Evolutionary conservation across 2,113 vertebrate genomes (phyloP).

Genomic region (Salvelinus fontinalis): DNA sequence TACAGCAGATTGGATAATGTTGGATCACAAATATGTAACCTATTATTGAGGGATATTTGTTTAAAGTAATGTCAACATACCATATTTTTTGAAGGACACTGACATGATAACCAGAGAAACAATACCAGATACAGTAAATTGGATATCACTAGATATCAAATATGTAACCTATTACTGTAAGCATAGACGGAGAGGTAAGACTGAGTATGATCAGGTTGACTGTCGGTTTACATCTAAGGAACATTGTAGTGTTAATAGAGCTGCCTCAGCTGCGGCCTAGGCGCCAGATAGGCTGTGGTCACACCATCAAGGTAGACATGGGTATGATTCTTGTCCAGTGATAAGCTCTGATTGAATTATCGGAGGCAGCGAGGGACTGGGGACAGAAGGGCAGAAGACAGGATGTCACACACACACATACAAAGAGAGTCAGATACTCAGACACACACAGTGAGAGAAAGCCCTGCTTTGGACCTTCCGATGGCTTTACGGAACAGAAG

Average conservation of each 20-base stretch:
- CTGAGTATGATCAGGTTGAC: background rate
- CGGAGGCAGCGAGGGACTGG: background rate
- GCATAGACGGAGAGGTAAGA: too few relatives aligned
- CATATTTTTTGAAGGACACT: too few relatives aligned
- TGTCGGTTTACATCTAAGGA: background rate
- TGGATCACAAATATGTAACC: background rate
- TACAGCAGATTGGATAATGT: slow-evolving; percentile 7
- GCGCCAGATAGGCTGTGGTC: background rate
- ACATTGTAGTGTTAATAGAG: background rate
- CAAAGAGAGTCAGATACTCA: background rate
- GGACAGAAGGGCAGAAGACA: background rate
- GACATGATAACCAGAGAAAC: too few relatives aligned
- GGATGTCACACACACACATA: background rate
- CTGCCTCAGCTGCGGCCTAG: background rate
- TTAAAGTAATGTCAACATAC: too few relatives aligned
- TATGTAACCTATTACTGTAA: slow-evolving; percentile 21
- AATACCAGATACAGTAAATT: too few relatives aligned
- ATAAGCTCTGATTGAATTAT: slow-evolving; percentile 11
- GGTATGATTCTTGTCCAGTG: slow-evolving; percentile 9
- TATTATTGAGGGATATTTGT: too few relatives aligned
- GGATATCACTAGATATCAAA: too few relatives aligned
- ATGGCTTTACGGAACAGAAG: slow-evolving; percentile 35
- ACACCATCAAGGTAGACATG: slow-evolving; percentile 3
- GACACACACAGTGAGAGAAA: background rate
- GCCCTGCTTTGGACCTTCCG: slow-evolving; percentile 20